Evolutionary conservation across 2,797 vertebrate species (phyloP).

Genomic region (Hydrophis major): DNA sequence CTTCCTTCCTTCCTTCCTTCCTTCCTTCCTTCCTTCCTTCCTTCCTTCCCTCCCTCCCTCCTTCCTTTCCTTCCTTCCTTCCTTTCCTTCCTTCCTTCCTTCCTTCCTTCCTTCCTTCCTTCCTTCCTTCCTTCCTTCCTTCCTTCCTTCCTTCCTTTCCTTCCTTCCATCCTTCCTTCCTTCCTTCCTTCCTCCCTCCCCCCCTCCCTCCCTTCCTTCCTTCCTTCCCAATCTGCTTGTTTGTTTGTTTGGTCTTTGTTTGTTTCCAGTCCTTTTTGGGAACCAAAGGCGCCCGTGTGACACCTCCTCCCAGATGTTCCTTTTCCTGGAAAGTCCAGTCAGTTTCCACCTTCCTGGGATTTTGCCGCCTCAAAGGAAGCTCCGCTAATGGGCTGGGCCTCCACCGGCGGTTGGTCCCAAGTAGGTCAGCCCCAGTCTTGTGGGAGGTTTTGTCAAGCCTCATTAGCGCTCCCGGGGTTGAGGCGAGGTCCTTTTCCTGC

Average conservation of each 20-base stretch:
- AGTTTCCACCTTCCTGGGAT: neutral
- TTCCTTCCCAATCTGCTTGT: too few relatives aligned
- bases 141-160: too few relatives aligned
- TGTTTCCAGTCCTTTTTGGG: too few relatives aligned
- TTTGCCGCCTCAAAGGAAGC: neutral
- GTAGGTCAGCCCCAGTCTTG: neutral
- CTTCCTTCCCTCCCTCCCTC: too few relatives aligned
- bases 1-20: neutral
- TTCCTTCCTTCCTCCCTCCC: fast-evolving
- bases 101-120: fast-evolving
- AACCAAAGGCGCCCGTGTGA: neutral
- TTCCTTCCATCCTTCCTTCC: too few relatives aligned
- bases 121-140: too few relatives aligned
- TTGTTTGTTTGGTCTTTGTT: too few relatives aligned
- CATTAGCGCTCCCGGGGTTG: neutral
- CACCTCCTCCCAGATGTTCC: neutral
- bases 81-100: too few relatives aligned
- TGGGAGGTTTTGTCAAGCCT: neutral
- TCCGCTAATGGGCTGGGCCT: neutral
- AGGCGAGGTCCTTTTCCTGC: neutral
- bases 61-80: too few relatives aligned
- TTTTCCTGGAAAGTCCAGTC: neutral
- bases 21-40: too few relatives aligned
- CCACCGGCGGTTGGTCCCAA: neutral
- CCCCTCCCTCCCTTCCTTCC: fast-evolving